Conservation (phyloP, 2,113 vertebrate genomes). For the Oreochromis aureus region DNA sequence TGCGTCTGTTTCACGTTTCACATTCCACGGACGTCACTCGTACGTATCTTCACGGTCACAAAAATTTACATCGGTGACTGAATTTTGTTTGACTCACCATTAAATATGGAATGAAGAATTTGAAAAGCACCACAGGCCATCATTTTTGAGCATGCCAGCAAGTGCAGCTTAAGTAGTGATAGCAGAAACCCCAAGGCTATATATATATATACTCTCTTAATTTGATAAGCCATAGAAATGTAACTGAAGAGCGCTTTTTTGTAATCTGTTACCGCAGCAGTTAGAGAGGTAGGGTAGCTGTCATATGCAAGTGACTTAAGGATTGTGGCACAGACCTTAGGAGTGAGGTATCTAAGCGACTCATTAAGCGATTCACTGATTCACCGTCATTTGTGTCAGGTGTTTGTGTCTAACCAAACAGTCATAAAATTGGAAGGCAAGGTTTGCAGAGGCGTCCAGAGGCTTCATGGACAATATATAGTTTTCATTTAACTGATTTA, state of each 20-base stretch:
- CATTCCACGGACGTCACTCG: not conserved
- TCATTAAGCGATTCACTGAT: not conserved
- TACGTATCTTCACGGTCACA: not conserved
- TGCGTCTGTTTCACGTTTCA: not conserved
- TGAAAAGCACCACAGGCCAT: not conserved
- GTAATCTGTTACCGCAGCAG: not conserved
- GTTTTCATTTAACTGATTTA: not conserved
- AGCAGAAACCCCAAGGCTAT: not conserved
- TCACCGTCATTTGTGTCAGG: rapidly evolving
- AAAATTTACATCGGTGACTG: not conserved
- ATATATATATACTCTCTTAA: not conserved
- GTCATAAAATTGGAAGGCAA: not conserved
- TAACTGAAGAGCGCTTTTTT: not conserved
- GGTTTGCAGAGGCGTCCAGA: not conserved
- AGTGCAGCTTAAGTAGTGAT: not conserved
- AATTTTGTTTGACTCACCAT: not conserved
- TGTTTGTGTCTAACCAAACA: not conserved
- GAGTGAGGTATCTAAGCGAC: not conserved
- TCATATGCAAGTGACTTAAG: not conserved
- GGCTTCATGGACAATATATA: not conserved
- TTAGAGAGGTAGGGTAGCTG: not conserved
- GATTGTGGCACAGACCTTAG: not conserved
- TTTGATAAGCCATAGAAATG: not conserved
- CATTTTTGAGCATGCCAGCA: not conserved
- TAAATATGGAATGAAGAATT: not conserved